These are phyloP conservation scores for Erpetoichthys calabaricus DNA, from an alignment of 2,797 vertebrate species.

Conservation along the genomic window DNA sequence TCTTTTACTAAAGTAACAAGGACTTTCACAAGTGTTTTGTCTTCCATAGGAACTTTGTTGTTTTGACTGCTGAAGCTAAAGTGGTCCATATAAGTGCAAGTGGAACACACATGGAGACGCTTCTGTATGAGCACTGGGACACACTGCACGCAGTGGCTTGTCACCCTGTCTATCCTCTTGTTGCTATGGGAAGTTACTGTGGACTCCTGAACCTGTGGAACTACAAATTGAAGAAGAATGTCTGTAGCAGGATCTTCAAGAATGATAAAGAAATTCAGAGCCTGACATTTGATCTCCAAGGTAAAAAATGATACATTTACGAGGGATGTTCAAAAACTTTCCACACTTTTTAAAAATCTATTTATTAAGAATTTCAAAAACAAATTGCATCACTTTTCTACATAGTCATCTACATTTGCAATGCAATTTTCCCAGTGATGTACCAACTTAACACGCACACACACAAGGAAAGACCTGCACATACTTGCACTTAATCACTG, in stretches of 20 bases:
- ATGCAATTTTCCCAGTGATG: no score
- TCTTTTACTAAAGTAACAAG: no score
- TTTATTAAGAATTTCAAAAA: no score
- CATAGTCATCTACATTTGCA: no score
- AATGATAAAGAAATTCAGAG: slow-evolving; percentile 51
- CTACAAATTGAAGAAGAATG: slow-evolving; percentile 41
- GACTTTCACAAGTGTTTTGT: slow-evolving; percentile 7
- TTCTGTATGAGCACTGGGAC: slow-evolving; percentile 50
- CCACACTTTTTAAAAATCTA: no score
- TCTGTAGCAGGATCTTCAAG: slow-evolving; percentile 55
- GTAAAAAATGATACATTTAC: slow-evolving; percentile 31
- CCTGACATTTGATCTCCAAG: slow-evolving; percentile 66
- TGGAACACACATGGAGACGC: slow-evolving; percentile 31
- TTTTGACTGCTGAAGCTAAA: slow-evolving; percentile 53
- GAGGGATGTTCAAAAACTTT: no score
- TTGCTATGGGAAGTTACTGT: slow-evolving; percentile 57
- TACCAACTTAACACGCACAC: no score
- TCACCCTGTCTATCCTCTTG: slow-evolving; percentile 52
- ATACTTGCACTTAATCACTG: no score
- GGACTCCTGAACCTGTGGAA: slow-evolving; percentile 76
- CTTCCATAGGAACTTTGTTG: slow-evolving; percentile 67
- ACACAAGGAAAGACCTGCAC: no score
- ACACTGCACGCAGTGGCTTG: slow-evolving; percentile 63
- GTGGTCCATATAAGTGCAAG: slow-evolving; percentile 56
- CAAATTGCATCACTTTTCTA: no score